Evolutionary conservation across 2,113 vertebrate species (phyloP).

Genomic region (Tupaia tana): DNA sequence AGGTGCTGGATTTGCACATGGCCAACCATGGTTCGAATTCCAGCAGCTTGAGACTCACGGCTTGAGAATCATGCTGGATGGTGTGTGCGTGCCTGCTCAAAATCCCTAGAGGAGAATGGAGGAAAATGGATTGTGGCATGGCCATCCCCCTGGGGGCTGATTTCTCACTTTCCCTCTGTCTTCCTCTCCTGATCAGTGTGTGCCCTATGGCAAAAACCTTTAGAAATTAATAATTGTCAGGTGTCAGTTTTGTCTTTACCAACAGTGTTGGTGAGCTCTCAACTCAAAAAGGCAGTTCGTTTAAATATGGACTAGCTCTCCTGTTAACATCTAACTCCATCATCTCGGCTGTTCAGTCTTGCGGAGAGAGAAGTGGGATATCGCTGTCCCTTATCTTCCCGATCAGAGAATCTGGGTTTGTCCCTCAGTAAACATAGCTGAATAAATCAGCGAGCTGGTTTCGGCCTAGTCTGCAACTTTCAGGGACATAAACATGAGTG

Average conservation of each 20-base stretch:
- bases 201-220: no score
- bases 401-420: slow-evolving; percentile 8
- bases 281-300: not conserved
- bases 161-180: no score
- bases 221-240: not conserved
- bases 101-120: no score
- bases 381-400: slow-evolving; percentile 21
- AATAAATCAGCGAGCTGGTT: not conserved
- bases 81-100: no score
- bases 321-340: not conserved
- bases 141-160: no score
- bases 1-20: no score
- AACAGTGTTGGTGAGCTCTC: not conserved
- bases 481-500: not conserved
- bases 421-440: slow-evolving; percentile 17
- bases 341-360: slow-evolving; percentile 12
- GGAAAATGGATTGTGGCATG: no score
- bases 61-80: no score
- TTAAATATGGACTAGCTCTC: not conserved
- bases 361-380: not conserved
- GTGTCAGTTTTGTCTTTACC: not conserved
- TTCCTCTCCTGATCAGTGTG: no score
- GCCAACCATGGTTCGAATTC: no score
- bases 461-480: slow-evolving; percentile 37
- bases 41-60: no score